These are phyloP conservation scores for Brachypalpus laphriformis DNA, from an alignment of 2,888 invertebrate species.

Conservation along the genomic window DNA sequence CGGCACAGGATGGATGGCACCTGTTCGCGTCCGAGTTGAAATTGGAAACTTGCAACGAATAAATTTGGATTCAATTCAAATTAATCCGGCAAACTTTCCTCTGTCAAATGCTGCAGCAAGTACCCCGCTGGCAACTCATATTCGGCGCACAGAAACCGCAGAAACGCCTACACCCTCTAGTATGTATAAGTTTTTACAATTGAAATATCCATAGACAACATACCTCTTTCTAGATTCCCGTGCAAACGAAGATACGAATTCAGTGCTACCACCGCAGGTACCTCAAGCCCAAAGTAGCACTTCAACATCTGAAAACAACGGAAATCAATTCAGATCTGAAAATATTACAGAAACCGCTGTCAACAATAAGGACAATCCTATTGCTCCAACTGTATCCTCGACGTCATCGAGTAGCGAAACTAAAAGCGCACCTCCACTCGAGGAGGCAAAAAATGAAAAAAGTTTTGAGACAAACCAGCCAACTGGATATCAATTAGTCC, in stretches of 20 bases:
- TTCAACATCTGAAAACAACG: conserved; percentile 22
- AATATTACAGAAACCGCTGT: conserved; percentile 18
- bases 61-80: conserved; percentile 81
- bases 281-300: conserved; percentile 19
- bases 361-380: conserved; percentile 26
- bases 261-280: conserved; percentile 50
- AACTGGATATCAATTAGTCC: conserved; percentile 64
- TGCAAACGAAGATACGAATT: conserved; percentile 37
- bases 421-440: conserved; percentile 18
- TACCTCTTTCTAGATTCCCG: conserved; percentile 26
- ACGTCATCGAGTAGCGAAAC: conserved; percentile 27
- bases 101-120: conserved; percentile 22
- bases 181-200: conserved; percentile 32
- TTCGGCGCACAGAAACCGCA: conserved; percentile 38
- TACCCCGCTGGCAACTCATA: conserved; percentile 30
- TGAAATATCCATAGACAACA: conserved; percentile 6
- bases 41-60: conserved; percentile 81
- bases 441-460: conserved; percentile 21
- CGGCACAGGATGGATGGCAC: conserved; percentile 78
- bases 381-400: conserved; percentile 16
- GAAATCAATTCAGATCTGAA: conserved; percentile 36
- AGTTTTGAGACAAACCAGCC: conserved; percentile 56
- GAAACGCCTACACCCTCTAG: conserved; percentile 41
- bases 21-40: conserved; percentile 77
- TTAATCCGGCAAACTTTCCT: conserved; percentile 77